These are phyloP conservation scores for Lithobates pipiens DNA, from an alignment of 2,797 vertebrate genomes.

Conservation along the genomic window DNA sequence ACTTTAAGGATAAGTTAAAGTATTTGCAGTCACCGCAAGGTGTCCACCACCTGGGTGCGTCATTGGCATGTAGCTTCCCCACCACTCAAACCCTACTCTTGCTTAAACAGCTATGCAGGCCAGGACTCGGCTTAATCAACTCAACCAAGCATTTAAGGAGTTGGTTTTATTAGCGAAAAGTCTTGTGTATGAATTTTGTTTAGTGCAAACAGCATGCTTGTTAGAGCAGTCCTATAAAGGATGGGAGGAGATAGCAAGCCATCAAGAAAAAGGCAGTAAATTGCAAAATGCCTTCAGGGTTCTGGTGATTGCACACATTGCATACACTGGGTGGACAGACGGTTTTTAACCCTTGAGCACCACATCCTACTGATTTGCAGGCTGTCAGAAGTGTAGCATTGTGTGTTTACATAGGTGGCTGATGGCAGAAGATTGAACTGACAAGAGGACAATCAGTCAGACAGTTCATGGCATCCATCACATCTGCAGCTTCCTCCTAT, in stretches of 20 bases:
- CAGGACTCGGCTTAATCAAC: constrained; percentile 31
- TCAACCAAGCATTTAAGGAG: background rate
- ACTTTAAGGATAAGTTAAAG: too few relatives aligned
- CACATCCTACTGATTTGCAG: constrained; percentile 4
- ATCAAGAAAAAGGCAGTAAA: constrained; percentile 22
- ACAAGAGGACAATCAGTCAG: constrained; percentile 38
- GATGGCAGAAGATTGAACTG: constrained; percentile 34
- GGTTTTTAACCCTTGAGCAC: constrained; percentile 39
- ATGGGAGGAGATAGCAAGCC: constrained; percentile 24
- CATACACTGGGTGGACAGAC: background rate
- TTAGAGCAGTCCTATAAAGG: constrained; percentile 23
- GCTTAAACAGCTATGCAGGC: constrained; percentile 45
- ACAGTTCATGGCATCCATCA: constrained; percentile 43
- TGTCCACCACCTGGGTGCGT: too few relatives aligned
- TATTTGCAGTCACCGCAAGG: too few relatives aligned
- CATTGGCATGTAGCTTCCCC: background rate
- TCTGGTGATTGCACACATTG: constrained; percentile 15
- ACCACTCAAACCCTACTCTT: constrained; percentile 31
- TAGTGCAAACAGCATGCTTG: constrained; percentile 39
- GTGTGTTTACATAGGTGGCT: constrained; percentile 30
- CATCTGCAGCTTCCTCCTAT: constrained; percentile 39
- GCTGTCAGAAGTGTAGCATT: constrained; percentile 33
- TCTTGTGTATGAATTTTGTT: constrained; percentile 37
- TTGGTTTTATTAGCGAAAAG: constrained; percentile 28
- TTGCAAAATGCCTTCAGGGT: constrained; percentile 29